A percentile compares a stretch with the other conserved stretches of the same genome.
Evolutionary conservation across 2,797 vertebrate species (phyloP).

Genomic region (Buceros bicornis): DNA sequence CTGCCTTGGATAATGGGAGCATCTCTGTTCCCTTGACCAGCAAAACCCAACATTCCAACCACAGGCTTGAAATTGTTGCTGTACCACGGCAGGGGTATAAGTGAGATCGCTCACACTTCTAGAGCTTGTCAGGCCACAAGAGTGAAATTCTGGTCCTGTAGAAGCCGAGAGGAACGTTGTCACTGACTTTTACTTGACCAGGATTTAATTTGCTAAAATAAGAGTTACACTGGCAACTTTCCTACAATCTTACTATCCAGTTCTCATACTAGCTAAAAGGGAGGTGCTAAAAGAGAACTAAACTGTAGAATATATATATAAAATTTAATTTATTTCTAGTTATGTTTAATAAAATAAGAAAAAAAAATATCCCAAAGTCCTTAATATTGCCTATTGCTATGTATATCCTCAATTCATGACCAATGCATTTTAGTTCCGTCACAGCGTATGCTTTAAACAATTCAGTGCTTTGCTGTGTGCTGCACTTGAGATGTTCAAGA

Average conservation of each 20-base stretch:
- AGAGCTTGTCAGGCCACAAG: background rate
- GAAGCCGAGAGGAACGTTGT: background rate
- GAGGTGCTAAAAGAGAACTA: background rate
- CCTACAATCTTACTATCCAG: background rate
- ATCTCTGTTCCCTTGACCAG: background rate
- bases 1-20: background rate
- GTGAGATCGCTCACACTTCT: background rate
- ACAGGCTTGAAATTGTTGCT: background rate
- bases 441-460: constrained; percentile 13
- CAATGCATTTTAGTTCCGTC: constrained; percentile 29
- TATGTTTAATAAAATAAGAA: background rate
- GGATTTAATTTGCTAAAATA: background rate
- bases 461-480: background rate
- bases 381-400: background rate
- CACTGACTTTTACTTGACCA: background rate
- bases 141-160: background rate
- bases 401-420: background rate
- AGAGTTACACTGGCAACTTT: background rate
- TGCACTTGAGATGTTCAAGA: constrained; percentile 23
- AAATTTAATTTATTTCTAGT: background rate
- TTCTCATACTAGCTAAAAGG: background rate
- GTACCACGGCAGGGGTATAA: background rate
- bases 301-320: background rate
- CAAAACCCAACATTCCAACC: background rate
- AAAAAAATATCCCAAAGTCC: background rate